Evolutionary conservation across 2,888 invertebrate genomes (phyloP).

Genomic region (Cerceris rybyensis): DNA sequence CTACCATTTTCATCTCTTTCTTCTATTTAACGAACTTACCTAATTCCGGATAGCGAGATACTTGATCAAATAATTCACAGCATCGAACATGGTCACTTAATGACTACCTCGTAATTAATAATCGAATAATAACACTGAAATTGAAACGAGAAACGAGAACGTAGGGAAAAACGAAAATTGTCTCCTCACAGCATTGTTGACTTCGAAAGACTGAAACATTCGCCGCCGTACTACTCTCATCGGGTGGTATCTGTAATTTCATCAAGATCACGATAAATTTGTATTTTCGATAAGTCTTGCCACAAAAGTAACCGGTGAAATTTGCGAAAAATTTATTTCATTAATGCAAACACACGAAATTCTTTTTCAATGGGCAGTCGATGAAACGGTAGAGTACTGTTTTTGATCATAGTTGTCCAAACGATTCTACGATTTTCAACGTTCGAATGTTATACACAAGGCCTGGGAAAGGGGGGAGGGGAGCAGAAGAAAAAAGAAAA

Average conservation of each 20-base stretch:
- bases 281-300: background rate
- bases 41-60: constrained; percentile 36
- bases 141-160: constrained; percentile 68
- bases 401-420: constrained; percentile 22
- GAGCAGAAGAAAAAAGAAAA: constrained; percentile 17
- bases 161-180: constrained; percentile 60
- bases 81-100: constrained; percentile 39
- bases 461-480: too few species aligned
- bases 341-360: background rate
- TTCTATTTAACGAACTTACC: constrained; percentile 42
- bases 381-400: background rate
- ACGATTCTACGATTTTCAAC: constrained; percentile 13
- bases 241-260: constrained; percentile 12
- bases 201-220: constrained; percentile 66
- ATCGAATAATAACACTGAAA: constrained; percentile 67
- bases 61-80: constrained; percentile 22
- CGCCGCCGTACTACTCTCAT: constrained; percentile 46
- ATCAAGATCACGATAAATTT: constrained; percentile 10
- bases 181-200: constrained; percentile 67
- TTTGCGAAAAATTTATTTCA: background rate
- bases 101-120: constrained; percentile 44
- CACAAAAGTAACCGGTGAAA: constrained; percentile 12
- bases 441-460: constrained; percentile 41
- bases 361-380: background rate
- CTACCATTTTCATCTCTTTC: constrained; percentile 16